Conservation (phyloP, 2,113 vertebrate species). For the Colaptes auratus region DNA sequence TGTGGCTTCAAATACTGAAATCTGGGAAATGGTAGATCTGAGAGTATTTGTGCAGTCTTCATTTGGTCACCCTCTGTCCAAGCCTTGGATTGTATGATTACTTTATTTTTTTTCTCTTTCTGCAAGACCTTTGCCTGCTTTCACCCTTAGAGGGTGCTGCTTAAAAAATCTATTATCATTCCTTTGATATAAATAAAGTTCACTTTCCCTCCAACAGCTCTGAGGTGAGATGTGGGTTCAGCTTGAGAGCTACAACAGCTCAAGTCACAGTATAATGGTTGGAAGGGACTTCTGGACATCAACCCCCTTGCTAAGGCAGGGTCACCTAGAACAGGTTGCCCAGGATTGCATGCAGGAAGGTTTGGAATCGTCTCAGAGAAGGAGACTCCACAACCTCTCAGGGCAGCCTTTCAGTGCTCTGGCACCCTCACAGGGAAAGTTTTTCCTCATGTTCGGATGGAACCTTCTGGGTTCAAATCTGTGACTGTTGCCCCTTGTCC, state of each 20-base stretch:
- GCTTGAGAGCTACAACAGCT: not conserved
- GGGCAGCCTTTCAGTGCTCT: too few relatives aligned
- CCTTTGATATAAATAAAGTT: not conserved
- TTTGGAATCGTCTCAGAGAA: too few relatives aligned
- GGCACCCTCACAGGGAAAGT: too few relatives aligned
- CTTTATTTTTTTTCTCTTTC: not conserved
- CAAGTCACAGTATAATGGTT: too few relatives aligned
- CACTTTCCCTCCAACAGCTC: not conserved
- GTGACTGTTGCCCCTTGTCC: too few relatives aligned
- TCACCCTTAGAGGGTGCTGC: accelerated
- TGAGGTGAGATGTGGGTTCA: not conserved
- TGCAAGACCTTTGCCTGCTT: not conserved
- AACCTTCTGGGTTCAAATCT: too few relatives aligned
- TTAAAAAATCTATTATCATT: not conserved
- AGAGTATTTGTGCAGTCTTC: not conserved
- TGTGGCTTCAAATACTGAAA: not conserved
- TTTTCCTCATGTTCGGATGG: too few relatives aligned
- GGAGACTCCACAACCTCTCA: too few relatives aligned
- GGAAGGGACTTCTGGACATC: too few relatives aligned
- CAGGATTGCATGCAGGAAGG: too few relatives aligned
- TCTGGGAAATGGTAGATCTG: not conserved
- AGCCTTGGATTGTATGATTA: not conserved
- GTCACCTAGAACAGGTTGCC: too few relatives aligned
- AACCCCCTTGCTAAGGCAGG: too few relatives aligned
- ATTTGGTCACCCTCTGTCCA: not conserved